Percentiles rank a stretch among this genome's conserved stretches.
These are phyloP conservation scores for Columba janthina DNA, from an alignment of 2,113 vertebrate genomes.

Conservation along the genomic window DNA sequence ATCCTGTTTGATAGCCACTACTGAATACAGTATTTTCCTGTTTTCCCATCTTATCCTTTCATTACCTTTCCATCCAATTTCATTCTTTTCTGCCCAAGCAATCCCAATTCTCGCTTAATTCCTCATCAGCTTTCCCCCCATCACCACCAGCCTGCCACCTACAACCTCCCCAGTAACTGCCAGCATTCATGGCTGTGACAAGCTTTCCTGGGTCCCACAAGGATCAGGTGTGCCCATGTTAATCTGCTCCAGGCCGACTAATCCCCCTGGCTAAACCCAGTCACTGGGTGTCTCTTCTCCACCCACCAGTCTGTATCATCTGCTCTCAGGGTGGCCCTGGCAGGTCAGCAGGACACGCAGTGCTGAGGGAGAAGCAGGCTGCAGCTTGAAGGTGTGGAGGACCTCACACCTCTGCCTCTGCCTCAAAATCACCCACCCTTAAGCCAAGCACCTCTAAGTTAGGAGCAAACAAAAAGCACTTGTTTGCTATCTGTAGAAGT, in stretches of 20 bases:
- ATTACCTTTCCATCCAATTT: not conserved
- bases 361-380: not conserved
- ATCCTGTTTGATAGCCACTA: not conserved
- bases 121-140: not conserved
- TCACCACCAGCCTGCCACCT: not conserved
- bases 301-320: not conserved
- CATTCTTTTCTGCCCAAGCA: not conserved
- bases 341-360: not conserved
- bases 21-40: not conserved
- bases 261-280: not conserved
- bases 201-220: not conserved
- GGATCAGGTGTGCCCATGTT: not conserved
- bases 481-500: not conserved
- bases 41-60: not conserved
- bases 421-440: not conserved
- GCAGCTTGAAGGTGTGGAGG: not conserved
- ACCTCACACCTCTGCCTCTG: not conserved
- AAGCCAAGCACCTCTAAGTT: not conserved
- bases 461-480: not conserved
- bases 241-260: not conserved
- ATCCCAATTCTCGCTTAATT: not conserved
- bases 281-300: not conserved
- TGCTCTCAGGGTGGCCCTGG: accelerated
- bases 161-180: not conserved
- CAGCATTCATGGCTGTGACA: accelerated